Conservation (phyloP, 2,888 invertebrate genomes). For the Drosophila eohydei region DNA sequence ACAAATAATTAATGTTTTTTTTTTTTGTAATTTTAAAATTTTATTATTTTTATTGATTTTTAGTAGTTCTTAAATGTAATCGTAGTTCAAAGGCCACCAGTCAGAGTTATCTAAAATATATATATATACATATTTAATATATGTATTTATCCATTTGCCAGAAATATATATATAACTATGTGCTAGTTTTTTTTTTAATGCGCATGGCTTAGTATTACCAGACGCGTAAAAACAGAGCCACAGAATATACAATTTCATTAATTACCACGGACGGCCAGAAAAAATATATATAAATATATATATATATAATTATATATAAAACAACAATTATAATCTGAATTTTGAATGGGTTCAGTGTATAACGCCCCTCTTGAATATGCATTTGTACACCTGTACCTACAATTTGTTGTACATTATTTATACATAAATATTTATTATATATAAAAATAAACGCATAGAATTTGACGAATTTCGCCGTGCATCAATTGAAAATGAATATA, state of each 20-base stretch:
- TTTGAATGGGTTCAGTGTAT: slow-evolving; percentile 3
- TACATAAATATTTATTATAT: slow-evolving; percentile 41
- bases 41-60: slow-evolving; percentile 27
- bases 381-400: slow-evolving; percentile 50
- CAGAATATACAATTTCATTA: not conserved
- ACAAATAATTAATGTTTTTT: slow-evolving; percentile 40
- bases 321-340: not conserved
- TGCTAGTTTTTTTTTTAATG: slow-evolving; percentile 8
- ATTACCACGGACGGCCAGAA: not conserved
- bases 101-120: slow-evolving; percentile 29
- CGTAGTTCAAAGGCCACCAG: slow-evolving; percentile 31
- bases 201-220: slow-evolving; percentile 31
- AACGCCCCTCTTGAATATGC: slow-evolving; percentile 41
- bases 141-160: not conserved
- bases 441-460: slow-evolving; percentile 35
- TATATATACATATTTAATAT: not conserved
- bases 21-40: slow-evolving; percentile 14
- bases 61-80: slow-evolving; percentile 42
- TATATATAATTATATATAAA: not conserved
- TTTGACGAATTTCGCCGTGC: slow-evolving; percentile 52
- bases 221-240: not conserved
- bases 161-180: not conserved
- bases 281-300: not conserved
- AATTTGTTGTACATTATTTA: slow-evolving; percentile 43
- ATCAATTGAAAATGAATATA: slow-evolving; percentile 15